Conservation (phyloP, 1,140 invertebrate species). For the Trypoxylus dichotomus region DNA sequence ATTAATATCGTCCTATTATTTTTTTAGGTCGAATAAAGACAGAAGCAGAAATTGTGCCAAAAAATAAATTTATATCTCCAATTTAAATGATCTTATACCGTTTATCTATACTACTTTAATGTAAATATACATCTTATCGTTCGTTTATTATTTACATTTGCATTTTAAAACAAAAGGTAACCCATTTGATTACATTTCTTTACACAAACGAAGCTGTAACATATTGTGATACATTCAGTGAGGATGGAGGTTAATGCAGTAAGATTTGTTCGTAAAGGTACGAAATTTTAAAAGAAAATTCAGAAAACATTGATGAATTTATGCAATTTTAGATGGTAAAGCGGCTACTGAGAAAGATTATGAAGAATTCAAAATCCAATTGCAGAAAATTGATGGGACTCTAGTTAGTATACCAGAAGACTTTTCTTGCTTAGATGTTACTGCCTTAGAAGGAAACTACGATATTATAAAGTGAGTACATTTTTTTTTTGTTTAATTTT, state of each 20-base stretch:
- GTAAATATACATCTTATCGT: conserved; percentile 12
- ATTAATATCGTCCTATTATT: not conserved
- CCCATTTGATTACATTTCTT: not conserved
- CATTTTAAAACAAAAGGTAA: not conserved
- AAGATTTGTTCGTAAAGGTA: conserved; percentile 31
- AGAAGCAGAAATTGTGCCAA: conserved; percentile 10
- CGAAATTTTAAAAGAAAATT: not conserved
- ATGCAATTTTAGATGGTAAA: conserved; percentile 33
- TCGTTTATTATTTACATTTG: not conserved
- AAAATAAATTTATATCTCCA: not conserved
- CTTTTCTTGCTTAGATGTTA: conserved; percentile 43
- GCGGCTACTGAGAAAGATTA: conserved; percentile 38
- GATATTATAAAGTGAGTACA: conserved; percentile 44
- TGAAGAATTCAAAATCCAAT: conserved; percentile 43
- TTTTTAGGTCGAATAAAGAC: not conserved
- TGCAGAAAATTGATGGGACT: conserved; percentile 48
- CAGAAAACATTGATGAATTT: not conserved
- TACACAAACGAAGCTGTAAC: not conserved
- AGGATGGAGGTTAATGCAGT: conserved; percentile 27
- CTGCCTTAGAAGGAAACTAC: conserved; percentile 47
- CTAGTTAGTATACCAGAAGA: conserved; percentile 40
- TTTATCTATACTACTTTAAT: not conserved
- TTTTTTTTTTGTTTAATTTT: not conserved
- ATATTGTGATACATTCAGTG: not conserved
- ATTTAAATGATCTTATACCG: not conserved